Base-by-base conservation (phyloP, 2,797 vertebrate genomes). In the Tachyglossus aculeatus region DNA sequence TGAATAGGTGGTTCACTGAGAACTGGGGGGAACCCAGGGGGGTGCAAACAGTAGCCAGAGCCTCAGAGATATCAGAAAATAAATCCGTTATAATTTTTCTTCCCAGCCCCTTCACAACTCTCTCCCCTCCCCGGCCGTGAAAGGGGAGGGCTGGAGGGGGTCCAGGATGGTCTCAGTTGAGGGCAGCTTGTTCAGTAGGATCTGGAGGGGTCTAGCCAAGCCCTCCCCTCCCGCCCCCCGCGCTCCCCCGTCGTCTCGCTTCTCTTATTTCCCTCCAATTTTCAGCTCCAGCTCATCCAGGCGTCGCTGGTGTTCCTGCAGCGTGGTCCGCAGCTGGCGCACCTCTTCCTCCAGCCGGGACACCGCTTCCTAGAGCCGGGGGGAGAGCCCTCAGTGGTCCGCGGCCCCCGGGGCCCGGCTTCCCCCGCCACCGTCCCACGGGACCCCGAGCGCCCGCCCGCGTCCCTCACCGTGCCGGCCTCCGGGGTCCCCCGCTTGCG, bases 401-500 rank as follows among this genome's bases (percentile, higher is more conserved):
- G 11, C 36, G 25, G 19, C 33, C n/a, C 50, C 27, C 6, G 19
- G 12, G 5, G 19, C 33, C 50, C 4, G 13, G 22, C 21, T 22
- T n/a, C 47, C 47, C 12, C 47, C 7, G 21, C 21, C 12, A 12
- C 47, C 21, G 4, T 21, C 27, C 47, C 4, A 9, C 0, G 9
- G 34, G 7, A 59, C 43, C 27, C 60, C 11, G 7, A n/a, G 38
- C 5, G 19, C 9, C n/a, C 21, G 9, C n/a, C 21, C 25, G 44
- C n/a, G 7, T 32, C 38, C 64, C 67, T 77, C 41, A 84, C 86
- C 67, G 57, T 67, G 52, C 64, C 61, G 56, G 80, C 27, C 41
- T 87, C 85, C 87, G 69, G 27, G 85, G 82, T 19, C 88, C 92
- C 84, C 78, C 91, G 94, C 50, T 93, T 91, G 10, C 95, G 93